Evolutionary conservation across 2,113 vertebrate species (phyloP).

Genomic region (Dunckerocampus dactyliophorus): DNA sequence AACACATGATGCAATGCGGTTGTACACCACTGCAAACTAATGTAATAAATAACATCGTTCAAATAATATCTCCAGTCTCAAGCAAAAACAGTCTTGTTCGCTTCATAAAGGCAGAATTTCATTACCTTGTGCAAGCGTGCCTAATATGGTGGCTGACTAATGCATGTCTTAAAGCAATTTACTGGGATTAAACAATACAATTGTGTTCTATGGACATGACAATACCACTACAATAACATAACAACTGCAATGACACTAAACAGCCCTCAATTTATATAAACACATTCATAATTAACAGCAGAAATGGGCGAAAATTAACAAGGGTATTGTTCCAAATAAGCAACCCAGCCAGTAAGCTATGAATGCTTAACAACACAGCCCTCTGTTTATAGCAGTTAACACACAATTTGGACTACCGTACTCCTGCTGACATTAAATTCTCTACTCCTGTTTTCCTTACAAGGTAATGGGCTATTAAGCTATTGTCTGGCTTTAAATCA

Average conservation of each 20-base stretch:
- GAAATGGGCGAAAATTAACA: not conserved
- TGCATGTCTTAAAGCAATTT: not conserved
- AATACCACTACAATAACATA: not conserved
- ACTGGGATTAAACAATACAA: not conserved
- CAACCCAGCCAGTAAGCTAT: not conserved
- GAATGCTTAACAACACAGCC: not conserved
- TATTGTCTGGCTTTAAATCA: not conserved
- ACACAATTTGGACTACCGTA: not conserved
- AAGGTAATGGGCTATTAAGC: not conserved
- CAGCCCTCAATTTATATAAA: not conserved
- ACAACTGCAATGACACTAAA: not conserved
- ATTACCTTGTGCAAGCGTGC: not conserved
- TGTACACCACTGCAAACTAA: not conserved
- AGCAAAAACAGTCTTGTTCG: not conserved
- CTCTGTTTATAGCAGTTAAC: conserved; percentile 1
- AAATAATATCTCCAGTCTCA: too few species aligned
- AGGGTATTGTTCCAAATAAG: not conserved
- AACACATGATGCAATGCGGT: not conserved
- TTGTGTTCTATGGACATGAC: not conserved
- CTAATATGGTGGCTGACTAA: not conserved
- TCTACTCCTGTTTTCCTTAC: not conserved
- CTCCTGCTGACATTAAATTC: not conserved
- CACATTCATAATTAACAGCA: not conserved
- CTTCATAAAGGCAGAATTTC: not conserved
- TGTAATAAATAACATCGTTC: not conserved